Percentiles rank a stretch among this genome's conserved stretches.
Conservation (phyloP, 2,888 invertebrate species). For the Clitarchus hookeri region DNA sequence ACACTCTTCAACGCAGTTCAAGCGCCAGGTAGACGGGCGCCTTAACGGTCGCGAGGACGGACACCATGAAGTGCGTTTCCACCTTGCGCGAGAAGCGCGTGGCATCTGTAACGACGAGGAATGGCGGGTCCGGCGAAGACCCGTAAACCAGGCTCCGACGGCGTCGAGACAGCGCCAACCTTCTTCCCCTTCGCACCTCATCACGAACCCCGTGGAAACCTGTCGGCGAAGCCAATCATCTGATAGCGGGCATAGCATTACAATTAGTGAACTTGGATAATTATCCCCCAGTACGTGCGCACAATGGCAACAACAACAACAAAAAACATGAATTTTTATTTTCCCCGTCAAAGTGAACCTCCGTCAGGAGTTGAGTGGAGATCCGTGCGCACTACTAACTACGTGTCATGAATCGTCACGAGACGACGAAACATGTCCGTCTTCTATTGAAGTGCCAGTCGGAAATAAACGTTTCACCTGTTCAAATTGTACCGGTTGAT, state of each 20-base stretch:
- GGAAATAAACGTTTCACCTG: too few relatives aligned
- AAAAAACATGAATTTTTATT: neutral
- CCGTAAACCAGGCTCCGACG: neutral
- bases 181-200: slow-evolving; percentile 30
- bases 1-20: too few relatives aligned
- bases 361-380: too few relatives aligned
- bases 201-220: slow-evolving; percentile 24
- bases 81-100: neutral
- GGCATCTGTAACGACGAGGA: neutral
- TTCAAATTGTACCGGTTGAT: too few relatives aligned
- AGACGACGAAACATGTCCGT: too few relatives aligned
- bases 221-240: slow-evolving; percentile 39
- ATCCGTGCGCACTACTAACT: too few relatives aligned
- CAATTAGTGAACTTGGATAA: slow-evolving; percentile 39
- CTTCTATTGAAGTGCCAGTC: too few relatives aligned
- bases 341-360: neutral
- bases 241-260: slow-evolving; percentile 36
- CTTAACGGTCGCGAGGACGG: too few relatives aligned
- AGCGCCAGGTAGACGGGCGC: too few relatives aligned
- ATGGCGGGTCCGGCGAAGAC: neutral
- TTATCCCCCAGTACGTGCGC: slow-evolving; percentile 37
- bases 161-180: neutral
- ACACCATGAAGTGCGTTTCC: too few relatives aligned
- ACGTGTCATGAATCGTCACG: too few relatives aligned
- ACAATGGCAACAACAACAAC: slow-evolving; percentile 11